phyloP scores from a whole-genome alignment of 2,113 vertebrate species.

The Syngnathus floridae region DNA sequence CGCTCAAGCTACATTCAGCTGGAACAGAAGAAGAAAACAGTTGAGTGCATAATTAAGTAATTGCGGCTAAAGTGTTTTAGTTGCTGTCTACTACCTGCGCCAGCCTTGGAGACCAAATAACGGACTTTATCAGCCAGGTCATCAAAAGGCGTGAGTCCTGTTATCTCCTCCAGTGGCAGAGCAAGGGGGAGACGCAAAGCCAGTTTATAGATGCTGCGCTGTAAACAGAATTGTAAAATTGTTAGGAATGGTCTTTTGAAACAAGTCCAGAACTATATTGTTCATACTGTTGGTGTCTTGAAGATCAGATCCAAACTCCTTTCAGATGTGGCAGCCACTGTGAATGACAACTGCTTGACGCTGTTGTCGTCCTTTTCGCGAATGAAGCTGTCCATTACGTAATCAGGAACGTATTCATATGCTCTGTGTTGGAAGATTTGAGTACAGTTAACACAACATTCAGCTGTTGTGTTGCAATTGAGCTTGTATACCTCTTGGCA shows the following conservation, averaged over 20 bases:
- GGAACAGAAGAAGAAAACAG: background rate
- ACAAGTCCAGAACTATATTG: background rate
- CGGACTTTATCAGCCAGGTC: constrained; percentile 31
- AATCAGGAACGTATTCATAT: constrained; percentile 48
- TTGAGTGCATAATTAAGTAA: background rate
- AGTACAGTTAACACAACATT: background rate
- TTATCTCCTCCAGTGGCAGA: constrained; percentile 59
- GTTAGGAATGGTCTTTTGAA: background rate
- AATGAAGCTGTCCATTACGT: constrained; percentile 49
- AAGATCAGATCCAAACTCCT: constrained; percentile 60
- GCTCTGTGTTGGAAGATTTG: constrained; percentile 51
- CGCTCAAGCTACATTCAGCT: constrained; percentile 50
- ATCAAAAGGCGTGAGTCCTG: constrained; percentile 28
- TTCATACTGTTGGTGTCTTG: constrained; percentile 65
- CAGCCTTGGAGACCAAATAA: constrained; percentile 41
- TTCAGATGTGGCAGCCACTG: constrained; percentile 59
- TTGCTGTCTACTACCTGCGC: constrained; percentile 38
- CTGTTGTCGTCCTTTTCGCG: constrained; percentile 50
- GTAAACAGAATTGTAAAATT: constrained; percentile 23
- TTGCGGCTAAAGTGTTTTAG: background rate
- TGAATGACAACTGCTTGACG: constrained; percentile 55
- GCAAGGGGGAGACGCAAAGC: constrained; percentile 62
- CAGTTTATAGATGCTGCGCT: constrained; percentile 66
- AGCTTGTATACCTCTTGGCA: constrained; percentile 56
- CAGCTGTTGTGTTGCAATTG: background rate